phyloP scores from a whole-genome alignment of 2,888 invertebrate genomes.

The Lissonota sp. region DNA sequence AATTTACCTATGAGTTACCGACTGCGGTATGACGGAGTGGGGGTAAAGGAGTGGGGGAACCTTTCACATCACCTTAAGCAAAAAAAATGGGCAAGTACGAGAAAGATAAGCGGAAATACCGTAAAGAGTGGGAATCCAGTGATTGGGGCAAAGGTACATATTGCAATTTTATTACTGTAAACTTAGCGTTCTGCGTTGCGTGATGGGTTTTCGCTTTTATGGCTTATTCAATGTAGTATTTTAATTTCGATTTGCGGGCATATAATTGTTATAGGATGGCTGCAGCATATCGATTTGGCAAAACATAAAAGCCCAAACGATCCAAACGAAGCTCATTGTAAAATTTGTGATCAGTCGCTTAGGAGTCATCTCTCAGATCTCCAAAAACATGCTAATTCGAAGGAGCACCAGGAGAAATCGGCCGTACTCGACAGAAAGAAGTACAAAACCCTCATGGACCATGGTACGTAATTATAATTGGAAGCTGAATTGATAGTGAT shows the following conservation, averaged over 20 bases:
- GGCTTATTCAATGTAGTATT: neutral
- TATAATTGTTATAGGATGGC: constrained; percentile 20
- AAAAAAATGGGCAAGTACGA: constrained; percentile 43
- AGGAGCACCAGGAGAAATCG: constrained; percentile 19
- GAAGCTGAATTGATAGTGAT: too few relatives aligned
- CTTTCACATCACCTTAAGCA: too few relatives aligned
- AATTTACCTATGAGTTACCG: too few relatives aligned
- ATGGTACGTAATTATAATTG: constrained; percentile 5
- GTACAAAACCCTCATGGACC: constrained; percentile 23
- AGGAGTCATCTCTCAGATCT: constrained; percentile 29
- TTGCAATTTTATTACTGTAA: neutral
- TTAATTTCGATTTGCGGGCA: too few relatives aligned
- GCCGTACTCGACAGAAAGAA: constrained; percentile 19
- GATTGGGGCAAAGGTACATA: constrained; percentile 36
- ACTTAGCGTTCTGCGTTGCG: neutral
- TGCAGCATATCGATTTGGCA: constrained; percentile 26
- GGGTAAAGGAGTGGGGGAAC: too few relatives aligned
- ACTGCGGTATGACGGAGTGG: too few relatives aligned
- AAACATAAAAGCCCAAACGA: constrained; percentile 20
- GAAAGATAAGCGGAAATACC: constrained; percentile 40
- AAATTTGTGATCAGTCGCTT: constrained; percentile 18
- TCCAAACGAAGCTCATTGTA: constrained; percentile 41
- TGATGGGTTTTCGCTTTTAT: constrained; percentile 2
- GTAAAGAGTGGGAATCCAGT: constrained; percentile 32
- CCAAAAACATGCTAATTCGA: constrained; percentile 19